Evolutionary conservation across 2,888 invertebrate genomes (phyloP), one percentile per base, ranked within the genome.

Genomic region (Athalia cordata): DNA sequence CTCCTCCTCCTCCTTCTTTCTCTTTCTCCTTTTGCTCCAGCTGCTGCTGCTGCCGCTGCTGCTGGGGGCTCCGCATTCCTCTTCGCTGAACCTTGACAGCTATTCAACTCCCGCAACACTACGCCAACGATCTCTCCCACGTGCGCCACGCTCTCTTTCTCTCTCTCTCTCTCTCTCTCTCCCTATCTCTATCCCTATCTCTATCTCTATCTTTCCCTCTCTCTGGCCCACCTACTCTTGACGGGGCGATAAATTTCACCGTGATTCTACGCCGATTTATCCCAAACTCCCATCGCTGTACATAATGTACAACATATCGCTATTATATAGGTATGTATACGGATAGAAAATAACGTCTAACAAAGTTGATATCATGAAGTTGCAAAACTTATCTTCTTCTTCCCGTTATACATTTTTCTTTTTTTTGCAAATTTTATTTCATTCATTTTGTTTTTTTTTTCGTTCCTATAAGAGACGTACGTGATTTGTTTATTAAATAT

Each of bases 31-130:
- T 29, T 2, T 29, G 29, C 55, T 55, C 55, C 13, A 62, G 8
- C 62, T 4, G 62, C 4, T n/a, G 15, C 29, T 29, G 62, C 11
- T 4, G 62, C 29, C 2, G 29, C 4, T n/a, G 15, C 29, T 29
- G 62, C 11, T 29, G 62, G 62, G 52, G 57, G 57, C 72, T 86
- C 86, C 86, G 86, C 86, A 85, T 86, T 85, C 85, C 86, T 84
- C 82, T 86, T 82, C 81, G 82, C 83, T 84, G 84, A 86, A 85
- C 86, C 86, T 86, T 83, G 85, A 83, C 84, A 75, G 75, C 62
- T 62, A 75, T 75, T 75, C 75, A 72, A 72, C 72, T 72, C 72
- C 72, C 59, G 72, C 72, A 72, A 68, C 68, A 55, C 68, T 72
- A 43, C n/a, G 59, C 59, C 49, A 45, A 50, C 62, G 13, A 13